Evolutionary conservation across 2,797 vertebrate species (phyloP).

Genomic region (Eulemur mongoz): DNA sequence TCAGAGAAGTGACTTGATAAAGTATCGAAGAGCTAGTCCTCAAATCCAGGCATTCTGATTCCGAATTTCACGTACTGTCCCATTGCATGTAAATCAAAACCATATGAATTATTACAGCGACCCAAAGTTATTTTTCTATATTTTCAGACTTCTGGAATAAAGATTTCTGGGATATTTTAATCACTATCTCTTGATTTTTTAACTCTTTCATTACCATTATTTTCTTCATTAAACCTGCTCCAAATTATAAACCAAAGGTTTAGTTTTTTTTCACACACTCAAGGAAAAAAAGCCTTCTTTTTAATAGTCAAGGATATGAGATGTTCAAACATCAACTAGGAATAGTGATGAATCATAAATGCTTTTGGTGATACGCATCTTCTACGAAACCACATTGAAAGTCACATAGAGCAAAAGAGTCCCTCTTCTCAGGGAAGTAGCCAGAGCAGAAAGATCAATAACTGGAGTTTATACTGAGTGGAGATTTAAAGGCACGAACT

Average conservation of each 20-base stretch:
- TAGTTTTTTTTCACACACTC: not conserved
- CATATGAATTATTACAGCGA: not conserved
- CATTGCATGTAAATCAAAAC: not conserved
- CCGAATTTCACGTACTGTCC: not conserved
- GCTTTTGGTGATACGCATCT: not conserved
- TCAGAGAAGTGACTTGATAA: not conserved
- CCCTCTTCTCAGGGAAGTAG: not conserved
- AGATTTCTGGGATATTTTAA: not conserved
- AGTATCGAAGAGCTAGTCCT: not conserved
- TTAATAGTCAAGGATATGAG: not conserved
- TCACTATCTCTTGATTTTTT: not conserved
- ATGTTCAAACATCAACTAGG: not conserved
- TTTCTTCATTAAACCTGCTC: not conserved
- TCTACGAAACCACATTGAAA: constrained; percentile 8
- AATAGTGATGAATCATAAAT: constrained; percentile 51
- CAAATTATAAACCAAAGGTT: not conserved
- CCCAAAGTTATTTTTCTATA: not conserved
- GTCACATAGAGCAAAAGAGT: not conserved
- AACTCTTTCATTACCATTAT: not conserved
- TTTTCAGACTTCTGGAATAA: not conserved
- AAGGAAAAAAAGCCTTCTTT: not conserved
- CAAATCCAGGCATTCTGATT: not conserved
- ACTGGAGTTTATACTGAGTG: not conserved
- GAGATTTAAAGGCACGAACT: not conserved
- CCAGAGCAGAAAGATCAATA: constrained; percentile 19